These are phyloP conservation scores for Sminthurinus aureus DNA, from an alignment of 2,888 invertebrate species.

Conservation along the genomic window DNA sequence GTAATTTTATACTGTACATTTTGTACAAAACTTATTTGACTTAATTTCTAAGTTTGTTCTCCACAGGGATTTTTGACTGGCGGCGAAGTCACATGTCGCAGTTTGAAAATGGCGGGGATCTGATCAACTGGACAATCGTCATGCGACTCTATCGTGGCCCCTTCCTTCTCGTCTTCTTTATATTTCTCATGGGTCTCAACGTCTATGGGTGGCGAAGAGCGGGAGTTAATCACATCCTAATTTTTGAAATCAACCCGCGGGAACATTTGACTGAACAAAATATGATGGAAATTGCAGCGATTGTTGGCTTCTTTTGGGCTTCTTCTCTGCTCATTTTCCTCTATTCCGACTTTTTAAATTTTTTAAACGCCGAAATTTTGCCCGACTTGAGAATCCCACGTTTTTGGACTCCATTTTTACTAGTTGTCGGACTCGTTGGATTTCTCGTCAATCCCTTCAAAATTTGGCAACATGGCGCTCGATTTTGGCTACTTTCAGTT, in stretches of 20 bases:
- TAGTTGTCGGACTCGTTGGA: slow-evolving; percentile 65
- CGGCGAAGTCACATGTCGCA: slow-evolving; percentile 61
- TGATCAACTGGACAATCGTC: slow-evolving; percentile 67
- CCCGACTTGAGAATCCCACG: too few relatives aligned
- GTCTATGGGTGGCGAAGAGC: slow-evolving; percentile 94
- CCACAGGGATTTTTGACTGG: slow-evolving; percentile 76
- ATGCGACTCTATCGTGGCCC: slow-evolving; percentile 87
- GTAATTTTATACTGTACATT: too few relatives aligned
- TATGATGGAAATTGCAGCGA: slow-evolving; percentile 1
- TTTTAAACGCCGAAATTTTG: too few relatives aligned
- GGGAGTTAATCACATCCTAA: slow-evolving; percentile 80
- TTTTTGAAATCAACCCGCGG: slow-evolving; percentile 95
- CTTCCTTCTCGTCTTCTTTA: slow-evolving; percentile 87
- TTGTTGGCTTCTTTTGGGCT: slow-evolving; percentile 51
- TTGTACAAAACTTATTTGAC: too few relatives aligned
- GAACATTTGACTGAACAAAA: slow-evolving; percentile 74
- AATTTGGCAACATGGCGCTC: slow-evolving; percentile 88
- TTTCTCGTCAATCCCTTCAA: slow-evolving; percentile 93
- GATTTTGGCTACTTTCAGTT: slow-evolving; percentile 92
- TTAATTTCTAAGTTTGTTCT: neutral
- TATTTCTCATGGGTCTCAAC: slow-evolving; percentile 89
- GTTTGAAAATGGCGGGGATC: slow-evolving; percentile 69
- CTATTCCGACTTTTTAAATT: neutral
- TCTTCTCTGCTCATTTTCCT: neutral
- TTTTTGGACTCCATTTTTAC: neutral